Conservation (phyloP, 2,888 invertebrate genomes). For the Callimorpha dominula region DNA sequence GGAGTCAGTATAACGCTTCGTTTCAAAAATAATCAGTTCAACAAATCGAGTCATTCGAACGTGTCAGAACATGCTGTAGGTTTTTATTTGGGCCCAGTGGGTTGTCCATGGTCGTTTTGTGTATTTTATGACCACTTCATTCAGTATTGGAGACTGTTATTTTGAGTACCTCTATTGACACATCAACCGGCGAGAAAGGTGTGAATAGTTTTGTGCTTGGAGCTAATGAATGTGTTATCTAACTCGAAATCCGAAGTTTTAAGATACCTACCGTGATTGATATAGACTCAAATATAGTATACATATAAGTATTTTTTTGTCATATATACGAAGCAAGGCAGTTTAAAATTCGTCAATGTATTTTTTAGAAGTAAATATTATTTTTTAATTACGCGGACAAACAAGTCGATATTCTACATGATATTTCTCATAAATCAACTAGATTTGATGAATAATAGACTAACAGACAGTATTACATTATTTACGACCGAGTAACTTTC, state of each 20-base stretch:
- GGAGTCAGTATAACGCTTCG: conserved; percentile 46
- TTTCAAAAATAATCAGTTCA: conserved; percentile 76
- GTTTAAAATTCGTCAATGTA: too few relatives aligned
- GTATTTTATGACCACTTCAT: conserved; percentile 81
- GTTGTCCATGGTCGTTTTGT: conserved; percentile 79
- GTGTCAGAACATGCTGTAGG: conserved; percentile 81
- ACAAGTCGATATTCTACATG: background rate
- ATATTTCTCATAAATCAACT: background rate
- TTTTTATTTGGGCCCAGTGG: conserved; percentile 78
- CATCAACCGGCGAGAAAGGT: conserved; percentile 55
- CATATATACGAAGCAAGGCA: background rate
- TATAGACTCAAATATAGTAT: background rate
- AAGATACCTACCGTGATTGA: background rate
- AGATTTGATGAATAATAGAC: background rate
- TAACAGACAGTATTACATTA: background rate
- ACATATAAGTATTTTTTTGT: background rate
- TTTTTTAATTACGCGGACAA: background rate
- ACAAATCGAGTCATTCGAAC: conserved; percentile 81
- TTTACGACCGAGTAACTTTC: background rate
- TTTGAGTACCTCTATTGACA: conserved; percentile 72
- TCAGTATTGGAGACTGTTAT: conserved; percentile 70
- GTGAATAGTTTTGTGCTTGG: conserved; percentile 17
- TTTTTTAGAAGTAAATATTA: too few relatives aligned
- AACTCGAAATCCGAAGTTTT: background rate
- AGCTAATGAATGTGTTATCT: background rate